Conservation (phyloP, 2,888 invertebrate genomes). For the Scaptomyza parva region DNA sequence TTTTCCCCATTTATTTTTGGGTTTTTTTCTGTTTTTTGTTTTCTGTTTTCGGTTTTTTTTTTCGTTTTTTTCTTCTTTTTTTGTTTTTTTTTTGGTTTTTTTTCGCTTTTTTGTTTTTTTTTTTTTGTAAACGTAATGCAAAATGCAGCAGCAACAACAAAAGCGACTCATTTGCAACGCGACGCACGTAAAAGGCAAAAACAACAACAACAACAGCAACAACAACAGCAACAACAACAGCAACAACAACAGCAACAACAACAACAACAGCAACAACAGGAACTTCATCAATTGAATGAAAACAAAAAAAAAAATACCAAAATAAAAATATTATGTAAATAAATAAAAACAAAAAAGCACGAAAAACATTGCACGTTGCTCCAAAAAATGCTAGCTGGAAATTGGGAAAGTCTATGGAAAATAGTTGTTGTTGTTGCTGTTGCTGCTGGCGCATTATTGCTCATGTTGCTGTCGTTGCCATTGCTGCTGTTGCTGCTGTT, state of each 20-base stretch:
- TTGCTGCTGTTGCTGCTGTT: conserved; percentile 20
- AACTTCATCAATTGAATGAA: conserved; percentile 27
- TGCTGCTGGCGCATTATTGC: conserved; percentile 9
- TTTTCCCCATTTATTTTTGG: neutral
- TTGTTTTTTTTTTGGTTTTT: conserved; percentile 14
- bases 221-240: conserved; percentile 29
- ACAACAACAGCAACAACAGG: conserved; percentile 34
- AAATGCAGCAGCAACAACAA: conserved; percentile 48
- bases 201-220: conserved; percentile 30
- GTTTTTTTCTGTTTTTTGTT: conserved; percentile 8
- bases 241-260: conserved; percentile 34
- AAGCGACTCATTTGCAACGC: conserved; percentile 60
- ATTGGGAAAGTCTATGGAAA: conserved; percentile 52
- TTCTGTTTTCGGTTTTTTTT: too few relatives aligned
- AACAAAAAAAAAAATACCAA: conserved; percentile 40
- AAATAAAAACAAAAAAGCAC: conserved; percentile 67
- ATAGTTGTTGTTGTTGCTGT: conserved; percentile 30
- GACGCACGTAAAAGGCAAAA: conserved; percentile 52
- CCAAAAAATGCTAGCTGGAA: too few relatives aligned
- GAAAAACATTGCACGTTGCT: conserved; percentile 37
- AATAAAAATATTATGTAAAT: too few relatives aligned
- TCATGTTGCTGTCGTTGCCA: conserved; percentile 22
- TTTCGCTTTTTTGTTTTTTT: conserved; percentile 4
- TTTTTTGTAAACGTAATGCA: conserved; percentile 46
- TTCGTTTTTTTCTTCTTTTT: too few relatives aligned